phyloP scores from a whole-genome alignment of 2,888 invertebrate species.

The Uropetala carovei region DNA sequence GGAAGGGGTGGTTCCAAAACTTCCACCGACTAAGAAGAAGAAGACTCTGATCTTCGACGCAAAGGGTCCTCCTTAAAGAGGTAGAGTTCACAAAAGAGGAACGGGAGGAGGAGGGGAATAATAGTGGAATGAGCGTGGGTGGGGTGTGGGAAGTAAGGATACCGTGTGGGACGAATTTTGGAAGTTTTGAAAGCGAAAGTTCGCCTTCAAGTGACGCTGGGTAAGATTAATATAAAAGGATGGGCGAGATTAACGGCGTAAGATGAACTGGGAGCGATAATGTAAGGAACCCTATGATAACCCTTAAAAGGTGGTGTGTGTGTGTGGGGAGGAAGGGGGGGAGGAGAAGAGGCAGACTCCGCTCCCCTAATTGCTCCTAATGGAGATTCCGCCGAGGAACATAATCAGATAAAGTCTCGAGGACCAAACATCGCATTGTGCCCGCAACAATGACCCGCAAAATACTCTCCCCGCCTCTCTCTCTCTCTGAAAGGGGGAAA shows the following conservation, averaged over 20 bases:
- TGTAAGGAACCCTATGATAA: conserved; percentile 63
- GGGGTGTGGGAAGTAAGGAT: background rate
- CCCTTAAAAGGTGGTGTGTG: conserved; percentile 14
- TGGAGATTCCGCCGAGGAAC: conserved; percentile 59
- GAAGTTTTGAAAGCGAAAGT: conserved; percentile 59
- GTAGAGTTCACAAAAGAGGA: conserved; percentile 10
- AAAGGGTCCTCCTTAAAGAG: conserved; percentile 1
- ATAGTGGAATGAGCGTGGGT: no score
- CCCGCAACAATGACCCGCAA: conserved; percentile 53
- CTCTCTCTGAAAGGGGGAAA: no score
- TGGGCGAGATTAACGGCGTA: conserved; percentile 60
- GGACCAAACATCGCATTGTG: conserved; percentile 52
- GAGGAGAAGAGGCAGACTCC: conserved; percentile 27
- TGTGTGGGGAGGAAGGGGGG: background rate
- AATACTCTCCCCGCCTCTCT: conserved; percentile 9
- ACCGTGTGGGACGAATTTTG: background rate
- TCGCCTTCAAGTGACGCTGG: conserved; percentile 53
- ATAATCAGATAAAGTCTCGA: conserved; percentile 62
- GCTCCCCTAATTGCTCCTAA: conserved; percentile 61
- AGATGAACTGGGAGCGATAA: conserved; percentile 61
- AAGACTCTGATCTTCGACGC: conserved; percentile 11
- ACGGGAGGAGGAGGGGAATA: background rate
- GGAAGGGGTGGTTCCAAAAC: background rate
- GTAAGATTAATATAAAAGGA: conserved; percentile 62
- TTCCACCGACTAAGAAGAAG: background rate